Conservation (phyloP, 2,113 vertebrate species). For the Strix aluco region DNA sequence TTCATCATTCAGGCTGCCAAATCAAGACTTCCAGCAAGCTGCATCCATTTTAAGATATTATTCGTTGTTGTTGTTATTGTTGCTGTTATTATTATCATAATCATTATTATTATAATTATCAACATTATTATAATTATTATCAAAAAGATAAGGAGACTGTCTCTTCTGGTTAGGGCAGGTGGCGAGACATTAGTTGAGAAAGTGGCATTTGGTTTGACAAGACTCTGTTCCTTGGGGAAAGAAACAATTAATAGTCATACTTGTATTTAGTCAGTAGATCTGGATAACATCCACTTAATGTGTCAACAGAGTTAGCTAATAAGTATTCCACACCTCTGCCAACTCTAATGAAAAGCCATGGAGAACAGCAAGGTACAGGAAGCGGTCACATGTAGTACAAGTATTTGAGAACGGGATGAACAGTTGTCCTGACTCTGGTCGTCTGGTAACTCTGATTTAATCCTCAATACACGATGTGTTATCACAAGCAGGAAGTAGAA, state of each 20-base stretch:
- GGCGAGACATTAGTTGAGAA: background rate
- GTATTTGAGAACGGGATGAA: background rate
- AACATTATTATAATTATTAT: background rate
- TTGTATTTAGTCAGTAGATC: background rate
- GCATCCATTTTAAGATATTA: background rate
- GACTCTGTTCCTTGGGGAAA: background rate
- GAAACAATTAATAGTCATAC: background rate
- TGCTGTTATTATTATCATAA: accelerated
- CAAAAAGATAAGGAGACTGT: background rate
- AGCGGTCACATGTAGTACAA: background rate
- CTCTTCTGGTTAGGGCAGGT: background rate
- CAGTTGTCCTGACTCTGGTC: background rate
- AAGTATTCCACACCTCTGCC: background rate
- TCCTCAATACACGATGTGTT: background rate
- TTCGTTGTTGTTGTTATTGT: background rate
- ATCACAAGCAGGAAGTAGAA: background rate
- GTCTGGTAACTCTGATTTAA: background rate
- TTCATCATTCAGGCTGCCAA: background rate
- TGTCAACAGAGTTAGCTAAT: background rate
- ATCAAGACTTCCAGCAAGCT: background rate
- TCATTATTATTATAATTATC: background rate
- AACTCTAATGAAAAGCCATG: background rate
- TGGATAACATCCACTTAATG: background rate
- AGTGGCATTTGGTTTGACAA: background rate
- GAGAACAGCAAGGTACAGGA: background rate